Evolutionary conservation across 2,797 vertebrate species (phyloP).

Genomic region (Lophius americanus): DNA sequence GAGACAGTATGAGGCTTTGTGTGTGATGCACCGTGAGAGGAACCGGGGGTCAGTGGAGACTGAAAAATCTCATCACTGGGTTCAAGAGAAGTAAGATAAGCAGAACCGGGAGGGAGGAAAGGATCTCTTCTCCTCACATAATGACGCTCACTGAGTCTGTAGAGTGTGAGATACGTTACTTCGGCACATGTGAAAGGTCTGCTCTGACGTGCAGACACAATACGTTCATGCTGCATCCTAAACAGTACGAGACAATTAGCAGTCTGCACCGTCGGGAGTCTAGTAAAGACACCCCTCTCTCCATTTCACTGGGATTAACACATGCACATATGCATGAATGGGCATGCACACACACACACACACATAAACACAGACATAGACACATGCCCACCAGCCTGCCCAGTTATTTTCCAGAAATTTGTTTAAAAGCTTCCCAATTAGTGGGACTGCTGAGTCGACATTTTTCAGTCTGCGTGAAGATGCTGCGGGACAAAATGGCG

Average conservation of each 20-base stretch:
- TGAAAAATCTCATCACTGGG: slow-evolving; percentile 14
- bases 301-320: slow-evolving; percentile 36
- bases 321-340: slow-evolving; percentile 8
- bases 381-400: slow-evolving; percentile 32
- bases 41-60: slow-evolving; percentile 1
- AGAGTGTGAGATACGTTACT: slow-evolving; percentile 28
- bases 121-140: background rate
- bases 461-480: slow-evolving; percentile 25
- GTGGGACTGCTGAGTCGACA: slow-evolving; percentile 53
- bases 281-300: slow-evolving; percentile 57
- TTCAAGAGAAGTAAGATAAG: slow-evolving; percentile 4
- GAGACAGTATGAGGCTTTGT: slow-evolving; percentile 8
- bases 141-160: slow-evolving; percentile 13
- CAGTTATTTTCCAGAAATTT: slow-evolving; percentile 62
- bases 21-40: slow-evolving; percentile 16
- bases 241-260: slow-evolving; percentile 68
- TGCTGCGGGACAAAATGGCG: slow-evolving; percentile 24
- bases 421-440: slow-evolving; percentile 59
- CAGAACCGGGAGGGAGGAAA: slow-evolving; percentile 10
- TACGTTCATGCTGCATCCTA: slow-evolving; percentile 59
- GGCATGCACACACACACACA: background rate
- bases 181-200: slow-evolving; percentile 44
- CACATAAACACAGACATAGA: slow-evolving; percentile 31
- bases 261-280: slow-evolving; percentile 57
- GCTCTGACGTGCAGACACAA: slow-evolving; percentile 65